phyloP scores from a whole-genome alignment of 2,888 invertebrate genomes.

The Polylopha cassiicola region DNA sequence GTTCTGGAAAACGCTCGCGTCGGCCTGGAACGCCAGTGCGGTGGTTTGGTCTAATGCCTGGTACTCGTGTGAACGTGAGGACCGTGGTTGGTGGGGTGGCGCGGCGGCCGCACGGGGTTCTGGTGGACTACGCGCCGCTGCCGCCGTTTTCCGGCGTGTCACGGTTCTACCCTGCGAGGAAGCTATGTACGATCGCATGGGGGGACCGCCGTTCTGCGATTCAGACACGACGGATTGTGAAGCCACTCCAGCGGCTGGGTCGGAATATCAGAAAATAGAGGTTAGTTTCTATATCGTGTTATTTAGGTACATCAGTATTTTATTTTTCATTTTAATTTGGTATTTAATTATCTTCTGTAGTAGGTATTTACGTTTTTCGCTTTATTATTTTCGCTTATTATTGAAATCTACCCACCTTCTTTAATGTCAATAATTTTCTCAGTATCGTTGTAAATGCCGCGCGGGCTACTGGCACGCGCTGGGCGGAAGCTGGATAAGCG shows the following conservation, averaged over 20 bases:
- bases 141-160: constrained; percentile 78
- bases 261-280: constrained; percentile 47
- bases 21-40: constrained; percentile 66
- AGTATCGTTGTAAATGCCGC: constrained; percentile 67
- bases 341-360: no score
- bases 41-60: constrained; percentile 69
- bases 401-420: no score
- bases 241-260: constrained; percentile 44
- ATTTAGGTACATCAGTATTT: no score
- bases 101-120: constrained; percentile 63
- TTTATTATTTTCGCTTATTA: no score
- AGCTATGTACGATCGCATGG: constrained; percentile 81
- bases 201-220: constrained; percentile 69
- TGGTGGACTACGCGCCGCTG: constrained; percentile 72
- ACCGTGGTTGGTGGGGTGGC: constrained; percentile 66
- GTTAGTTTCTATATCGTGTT: no score
- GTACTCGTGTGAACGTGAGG: constrained; percentile 61
- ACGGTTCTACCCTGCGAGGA: constrained; percentile 85
- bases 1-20: constrained; percentile 75
- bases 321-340: no score
- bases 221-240: constrained; percentile 57
- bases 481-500: constrained; percentile 45
- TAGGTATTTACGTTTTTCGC: no score
- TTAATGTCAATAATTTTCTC: constrained; percentile 13
- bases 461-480: constrained; percentile 46